Conservation (phyloP, 2,797 vertebrate species). For the Oceanodroma leucorhoa region DNA sequence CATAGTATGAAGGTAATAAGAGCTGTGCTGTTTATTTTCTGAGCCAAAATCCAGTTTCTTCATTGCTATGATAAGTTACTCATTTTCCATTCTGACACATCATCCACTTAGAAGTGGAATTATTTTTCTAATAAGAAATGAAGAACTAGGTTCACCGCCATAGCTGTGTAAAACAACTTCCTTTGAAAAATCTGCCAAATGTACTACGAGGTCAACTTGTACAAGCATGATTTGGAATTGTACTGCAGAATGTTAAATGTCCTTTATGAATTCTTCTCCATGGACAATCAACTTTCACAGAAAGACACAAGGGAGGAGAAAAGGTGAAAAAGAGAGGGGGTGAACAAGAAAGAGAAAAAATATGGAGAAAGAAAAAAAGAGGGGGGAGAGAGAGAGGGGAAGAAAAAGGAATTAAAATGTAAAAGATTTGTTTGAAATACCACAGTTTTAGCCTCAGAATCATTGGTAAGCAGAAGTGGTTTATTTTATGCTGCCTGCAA, state of each 20-base stretch:
- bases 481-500: not conserved
- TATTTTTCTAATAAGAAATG: slow-evolving; percentile 17
- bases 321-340: not conserved
- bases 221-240: not conserved
- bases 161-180: not conserved
- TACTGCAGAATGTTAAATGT: not conserved
- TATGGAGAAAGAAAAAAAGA: not conserved
- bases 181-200: slow-evolving; percentile 30
- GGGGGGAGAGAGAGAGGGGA: not conserved
- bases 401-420: not conserved
- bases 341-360: not conserved
- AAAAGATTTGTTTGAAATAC: not conserved
- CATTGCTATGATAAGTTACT: not conserved
- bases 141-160: not conserved
- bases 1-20: not conserved
- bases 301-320: not conserved
- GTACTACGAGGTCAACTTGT: slow-evolving; percentile 1
- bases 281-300: not conserved
- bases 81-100: not conserved
- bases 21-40: slow-evolving; percentile 25
- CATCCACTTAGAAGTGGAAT: not conserved
- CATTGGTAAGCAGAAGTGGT: not conserved
- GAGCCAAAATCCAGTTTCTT: not conserved
- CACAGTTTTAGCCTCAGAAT: not conserved
- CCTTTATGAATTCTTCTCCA: not conserved